Conservation (phyloP, 2,113 vertebrate genomes). For the Eulacestoma nigropectus region DNA sequence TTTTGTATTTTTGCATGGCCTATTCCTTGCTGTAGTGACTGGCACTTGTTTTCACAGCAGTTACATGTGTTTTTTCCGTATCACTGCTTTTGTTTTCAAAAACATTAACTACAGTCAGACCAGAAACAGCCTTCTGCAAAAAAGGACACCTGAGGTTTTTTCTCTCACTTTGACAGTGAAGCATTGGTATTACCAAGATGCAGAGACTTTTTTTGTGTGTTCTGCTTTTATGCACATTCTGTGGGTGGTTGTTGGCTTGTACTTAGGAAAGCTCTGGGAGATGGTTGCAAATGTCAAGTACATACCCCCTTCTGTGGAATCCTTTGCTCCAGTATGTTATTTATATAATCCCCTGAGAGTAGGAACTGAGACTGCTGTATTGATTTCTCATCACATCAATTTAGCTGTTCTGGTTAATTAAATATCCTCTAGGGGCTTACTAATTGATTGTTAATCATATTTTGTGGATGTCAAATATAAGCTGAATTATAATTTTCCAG, state of each 20-base stretch:
- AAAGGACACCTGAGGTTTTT: not conserved
- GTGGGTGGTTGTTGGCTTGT: not conserved
- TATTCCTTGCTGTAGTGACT: not conserved
- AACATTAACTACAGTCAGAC: not conserved
- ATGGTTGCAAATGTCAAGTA: not conserved
- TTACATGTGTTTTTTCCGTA: not conserved
- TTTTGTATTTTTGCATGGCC: not conserved
- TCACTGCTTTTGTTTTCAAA: not conserved
- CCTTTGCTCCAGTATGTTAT: not conserved
- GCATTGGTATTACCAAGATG: not conserved
- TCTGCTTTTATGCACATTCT: not conserved
- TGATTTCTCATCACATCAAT: not conserved
- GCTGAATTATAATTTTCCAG: not conserved
- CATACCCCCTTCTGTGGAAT: not conserved
- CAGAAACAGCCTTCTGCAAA: not conserved
- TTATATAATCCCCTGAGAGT: not conserved
- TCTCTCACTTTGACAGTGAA: not conserved
- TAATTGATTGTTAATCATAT: not conserved
- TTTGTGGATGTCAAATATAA: not conserved
- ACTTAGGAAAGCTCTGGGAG: not conserved
- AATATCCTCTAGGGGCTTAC: not conserved
- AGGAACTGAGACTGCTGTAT: not conserved
- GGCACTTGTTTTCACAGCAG: not conserved
- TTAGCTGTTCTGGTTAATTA: not conserved
- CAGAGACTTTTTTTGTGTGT: not conserved